phyloP scores from a whole-genome alignment of 2,888 invertebrate genomes.

The Epinotia demarniana region DNA sequence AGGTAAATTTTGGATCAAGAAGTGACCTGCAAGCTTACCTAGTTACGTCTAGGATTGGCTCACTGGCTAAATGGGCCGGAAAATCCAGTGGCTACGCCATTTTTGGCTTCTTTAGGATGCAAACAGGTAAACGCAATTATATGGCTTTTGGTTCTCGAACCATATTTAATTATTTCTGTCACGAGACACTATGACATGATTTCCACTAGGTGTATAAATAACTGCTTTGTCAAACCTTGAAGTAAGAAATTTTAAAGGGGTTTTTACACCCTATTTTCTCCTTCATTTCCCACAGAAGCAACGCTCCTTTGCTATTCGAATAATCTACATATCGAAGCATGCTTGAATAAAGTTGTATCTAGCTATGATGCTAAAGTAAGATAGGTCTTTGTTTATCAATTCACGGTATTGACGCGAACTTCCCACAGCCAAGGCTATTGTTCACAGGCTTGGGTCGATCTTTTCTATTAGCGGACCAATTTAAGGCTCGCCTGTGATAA shows the following conservation, averaged over 20 bases:
- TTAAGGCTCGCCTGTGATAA: neutral
- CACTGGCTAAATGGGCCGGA: neutral
- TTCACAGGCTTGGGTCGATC: neutral
- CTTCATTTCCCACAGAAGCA: constrained; percentile 21
- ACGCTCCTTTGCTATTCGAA: constrained; percentile 23
- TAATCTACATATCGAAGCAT: constrained; percentile 29
- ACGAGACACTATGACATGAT: neutral
- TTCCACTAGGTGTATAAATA: neutral
- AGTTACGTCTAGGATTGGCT: neutral
- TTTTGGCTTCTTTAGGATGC: neutral
- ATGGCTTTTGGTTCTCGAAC: too few species aligned
- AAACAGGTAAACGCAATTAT: too few species aligned
- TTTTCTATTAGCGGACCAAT: neutral
- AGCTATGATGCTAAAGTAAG: neutral
- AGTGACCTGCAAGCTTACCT: too few species aligned
- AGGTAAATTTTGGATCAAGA: too few species aligned
- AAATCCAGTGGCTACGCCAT: neutral
- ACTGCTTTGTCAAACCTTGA: neutral
- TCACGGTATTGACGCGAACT: neutral
- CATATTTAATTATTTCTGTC: too few species aligned
- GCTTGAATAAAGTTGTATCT: constrained; percentile 10
- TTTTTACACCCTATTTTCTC: constrained; percentile 32
- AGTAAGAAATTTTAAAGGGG: neutral
- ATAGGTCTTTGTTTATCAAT: constrained; percentile 13
- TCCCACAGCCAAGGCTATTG: constrained; percentile 51